phyloP scores from a whole-genome alignment of 1,140 invertebrate genomes.

The Pseudomyrmex cubaensis region DNA sequence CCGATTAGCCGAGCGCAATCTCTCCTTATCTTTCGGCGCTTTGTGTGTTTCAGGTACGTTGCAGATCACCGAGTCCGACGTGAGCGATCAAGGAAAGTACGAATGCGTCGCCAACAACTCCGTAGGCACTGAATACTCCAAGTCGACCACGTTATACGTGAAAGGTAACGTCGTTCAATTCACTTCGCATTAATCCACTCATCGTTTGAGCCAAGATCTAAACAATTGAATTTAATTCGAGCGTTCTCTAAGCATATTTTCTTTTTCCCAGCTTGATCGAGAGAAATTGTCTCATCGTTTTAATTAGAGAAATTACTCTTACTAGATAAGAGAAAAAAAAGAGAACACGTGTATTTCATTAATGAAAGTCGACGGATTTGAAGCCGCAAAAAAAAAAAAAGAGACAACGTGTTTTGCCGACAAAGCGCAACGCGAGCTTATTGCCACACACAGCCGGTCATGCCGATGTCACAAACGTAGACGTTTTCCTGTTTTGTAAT shows the following conservation, averaged over 20 bases:
- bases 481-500: constrained; percentile 64
- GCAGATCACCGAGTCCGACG: constrained; percentile 95
- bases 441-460: constrained; percentile 3
- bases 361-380: constrained; percentile 9
- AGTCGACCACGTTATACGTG: constrained; percentile 95
- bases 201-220: too few relatives aligned
- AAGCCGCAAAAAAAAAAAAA: background rate
- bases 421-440: constrained; percentile 32
- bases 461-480: constrained; percentile 33
- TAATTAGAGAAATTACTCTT: background rate
- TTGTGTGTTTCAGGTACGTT: constrained; percentile 91
- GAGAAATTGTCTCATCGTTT: background rate
- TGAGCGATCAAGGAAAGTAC: constrained; percentile 96
- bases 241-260: background rate
- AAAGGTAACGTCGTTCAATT: constrained; percentile 90
- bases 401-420: background rate
- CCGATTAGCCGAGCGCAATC: too few relatives aligned
- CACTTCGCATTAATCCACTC: background rate
- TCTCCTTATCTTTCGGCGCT: background rate
- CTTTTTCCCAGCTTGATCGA: background rate
- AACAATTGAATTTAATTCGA: background rate
- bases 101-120: constrained; percentile 97
- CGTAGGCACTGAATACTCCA: constrained; percentile 96
- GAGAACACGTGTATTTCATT: background rate
- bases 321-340: background rate